Percentiles rank a stretch among this genome's conserved stretches.
Conservation (phyloP, 2,888 invertebrate species). For the Oscheius sp. region DNA sequence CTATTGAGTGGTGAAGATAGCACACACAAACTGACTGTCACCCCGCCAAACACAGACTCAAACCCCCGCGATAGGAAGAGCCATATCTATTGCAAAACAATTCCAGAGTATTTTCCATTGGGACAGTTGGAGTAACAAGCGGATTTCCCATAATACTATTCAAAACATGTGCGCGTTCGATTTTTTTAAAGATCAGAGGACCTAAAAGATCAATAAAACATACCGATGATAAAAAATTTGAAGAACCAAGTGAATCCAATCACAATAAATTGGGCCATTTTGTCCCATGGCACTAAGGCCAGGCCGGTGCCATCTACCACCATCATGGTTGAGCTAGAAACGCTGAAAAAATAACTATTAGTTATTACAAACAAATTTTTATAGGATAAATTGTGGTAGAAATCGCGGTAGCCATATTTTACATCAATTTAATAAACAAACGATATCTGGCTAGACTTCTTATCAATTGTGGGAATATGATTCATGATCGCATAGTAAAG, state of each 20-base stretch:
- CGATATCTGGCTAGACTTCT: too few relatives aligned
- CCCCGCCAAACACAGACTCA: neutral
- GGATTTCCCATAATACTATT: neutral
- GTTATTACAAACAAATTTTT: too few relatives aligned
- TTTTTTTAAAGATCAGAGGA: neutral
- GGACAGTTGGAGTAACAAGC: neutral
- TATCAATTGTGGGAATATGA: too few relatives aligned
- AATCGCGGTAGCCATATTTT: too few relatives aligned
- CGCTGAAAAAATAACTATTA: conserved; percentile 18
- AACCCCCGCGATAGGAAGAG: neutral
- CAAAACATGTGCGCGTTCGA: too few relatives aligned
- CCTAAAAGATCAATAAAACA: conserved; percentile 33
- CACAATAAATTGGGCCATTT: conserved; percentile 41
- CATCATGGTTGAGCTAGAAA: conserved; percentile 49
- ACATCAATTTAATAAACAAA: too few relatives aligned
- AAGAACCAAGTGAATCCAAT: conserved; percentile 49
- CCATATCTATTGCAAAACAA: conserved; percentile 17
- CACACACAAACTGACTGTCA: conserved; percentile 18
- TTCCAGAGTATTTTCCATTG: too few relatives aligned
- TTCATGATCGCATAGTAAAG: too few relatives aligned
- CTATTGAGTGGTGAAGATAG: conserved; percentile 21
- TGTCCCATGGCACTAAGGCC: conserved; percentile 59
- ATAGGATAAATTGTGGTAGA: too few relatives aligned
- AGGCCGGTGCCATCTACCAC: conserved; percentile 64
- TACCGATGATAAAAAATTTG: conserved; percentile 57